Base-by-base conservation (phyloP, 2,888 invertebrate species). In the Meteorus cinctellus region DNA sequence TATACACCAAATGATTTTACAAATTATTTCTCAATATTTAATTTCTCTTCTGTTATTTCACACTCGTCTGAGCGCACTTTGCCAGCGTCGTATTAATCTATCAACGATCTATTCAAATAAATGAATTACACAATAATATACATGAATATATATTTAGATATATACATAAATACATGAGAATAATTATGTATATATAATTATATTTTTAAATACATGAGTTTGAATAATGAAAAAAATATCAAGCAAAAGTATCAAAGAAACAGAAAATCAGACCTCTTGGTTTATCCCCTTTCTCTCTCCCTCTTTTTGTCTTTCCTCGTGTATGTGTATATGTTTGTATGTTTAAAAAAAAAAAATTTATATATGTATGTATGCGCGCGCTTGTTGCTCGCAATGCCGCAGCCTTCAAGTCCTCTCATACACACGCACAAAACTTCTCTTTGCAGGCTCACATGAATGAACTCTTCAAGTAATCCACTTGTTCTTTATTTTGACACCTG, bases 11-110 rank as follows among this genome's bases (percentile, higher is more conserved):
- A 59, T 24, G 59, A 31, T 51, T 59, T 55, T 36, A 65, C 5
- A 36, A 65, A 36, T 65, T 65, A 65, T 65, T 65, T 65, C 36
- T 74, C 63, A 67, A 80, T 77, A 80, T 78, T 80, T 80, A 78
- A 80, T 80, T 80, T 80, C 80, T 80, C 77, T 78, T 78, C 80
- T 75, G 77, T 74, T 74, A 41, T 48, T 62, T 72, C 34, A 72
- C 72, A 72, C 65, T 48, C 48, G 72, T 72, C 65, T 75, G 63
- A 48, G 48, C 48, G 48, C 48, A 41, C 29, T 55, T 69, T n/a
- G 55, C 55, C 41, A 10, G 2, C n/a, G 19, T 19, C 55, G n/a
- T 4, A 24, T 55, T 19, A 19, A 55, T 55, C 55, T 55, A 55
- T 19, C 19, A 55, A 19, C 19, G 19, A 55, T 55, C 55, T 55